Conservation (phyloP, 2,888 invertebrate genomes). For the Hymenopus coronatus region DNA sequence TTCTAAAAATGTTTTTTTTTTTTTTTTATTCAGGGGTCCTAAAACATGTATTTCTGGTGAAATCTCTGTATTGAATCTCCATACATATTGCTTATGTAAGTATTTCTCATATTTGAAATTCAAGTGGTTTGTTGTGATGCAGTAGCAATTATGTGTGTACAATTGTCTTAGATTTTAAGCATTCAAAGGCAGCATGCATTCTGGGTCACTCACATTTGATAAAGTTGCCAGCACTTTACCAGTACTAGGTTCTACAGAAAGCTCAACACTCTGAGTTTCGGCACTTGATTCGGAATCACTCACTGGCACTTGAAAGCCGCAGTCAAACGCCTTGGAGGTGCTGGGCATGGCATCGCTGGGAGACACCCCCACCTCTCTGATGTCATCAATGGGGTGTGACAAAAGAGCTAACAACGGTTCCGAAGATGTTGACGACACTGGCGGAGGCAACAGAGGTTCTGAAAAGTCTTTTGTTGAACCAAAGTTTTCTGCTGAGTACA, state of each 20-base stretch:
- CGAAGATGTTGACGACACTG: background rate
- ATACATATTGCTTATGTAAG: no score
- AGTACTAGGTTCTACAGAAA: background rate
- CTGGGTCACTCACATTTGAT: background rate
- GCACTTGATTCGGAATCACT: background rate
- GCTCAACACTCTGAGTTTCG: background rate
- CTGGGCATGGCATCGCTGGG: background rate
- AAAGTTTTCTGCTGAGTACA: background rate
- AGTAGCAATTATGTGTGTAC: no score
- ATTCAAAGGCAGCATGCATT: background rate
- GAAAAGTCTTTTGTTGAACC: constrained; percentile 13
- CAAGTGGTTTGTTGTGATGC: no score
- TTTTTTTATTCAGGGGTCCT: no score
- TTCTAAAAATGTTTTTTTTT: no score
- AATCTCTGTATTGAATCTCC: no score
- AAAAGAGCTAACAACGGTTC: background rate
- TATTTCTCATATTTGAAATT: no score
- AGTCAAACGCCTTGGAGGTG: background rate
- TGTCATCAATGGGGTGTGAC: background rate
- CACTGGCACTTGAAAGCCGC: background rate
- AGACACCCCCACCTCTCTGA: background rate
- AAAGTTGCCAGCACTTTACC: background rate
- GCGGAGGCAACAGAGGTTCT: background rate
- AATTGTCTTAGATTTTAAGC: background rate
- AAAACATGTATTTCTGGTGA: no score